These are phyloP conservation scores for Euura saliciscinereae DNA, from an alignment of 1,140 invertebrate genomes.

Conservation along the genomic window DNA sequence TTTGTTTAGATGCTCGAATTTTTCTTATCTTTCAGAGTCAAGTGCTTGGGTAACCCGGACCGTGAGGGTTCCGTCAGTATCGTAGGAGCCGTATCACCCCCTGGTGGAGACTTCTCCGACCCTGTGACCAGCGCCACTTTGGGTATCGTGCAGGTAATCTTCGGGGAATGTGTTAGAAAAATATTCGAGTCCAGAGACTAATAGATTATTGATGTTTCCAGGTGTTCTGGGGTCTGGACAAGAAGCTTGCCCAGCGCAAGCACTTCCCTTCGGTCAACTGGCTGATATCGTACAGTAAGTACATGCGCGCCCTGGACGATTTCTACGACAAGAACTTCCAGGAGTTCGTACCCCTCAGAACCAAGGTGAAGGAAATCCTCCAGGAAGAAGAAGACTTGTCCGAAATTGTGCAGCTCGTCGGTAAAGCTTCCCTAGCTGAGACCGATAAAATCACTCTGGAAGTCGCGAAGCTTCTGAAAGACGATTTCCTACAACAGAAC, in stretches of 20 bases:
- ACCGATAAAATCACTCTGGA: slow-evolving; percentile 99
- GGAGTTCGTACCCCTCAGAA: slow-evolving; percentile 96
- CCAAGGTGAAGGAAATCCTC: slow-evolving; percentile 95
- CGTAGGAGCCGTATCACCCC: slow-evolving; percentile 98
- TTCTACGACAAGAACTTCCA: slow-evolving; percentile 99
- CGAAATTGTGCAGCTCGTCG: slow-evolving; percentile 99
- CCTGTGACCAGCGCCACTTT: slow-evolving; percentile 99
- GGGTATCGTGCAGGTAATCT: slow-evolving; percentile 89
- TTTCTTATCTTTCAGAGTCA: slow-evolving; percentile 68
- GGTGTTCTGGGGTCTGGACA: slow-evolving; percentile 99
- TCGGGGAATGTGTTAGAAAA: neutral
- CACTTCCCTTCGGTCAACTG: slow-evolving; percentile 99
- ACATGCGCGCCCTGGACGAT: slow-evolving; percentile 96
- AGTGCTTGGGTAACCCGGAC: slow-evolving; percentile 97
- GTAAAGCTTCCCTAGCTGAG: slow-evolving; percentile 98
- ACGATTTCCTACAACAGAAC: slow-evolving; percentile 99
- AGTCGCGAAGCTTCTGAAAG: slow-evolving; percentile 97
- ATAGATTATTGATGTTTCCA: slow-evolving; percentile 24
- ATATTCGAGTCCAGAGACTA: neutral
- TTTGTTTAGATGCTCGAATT: slow-evolving; percentile 3
- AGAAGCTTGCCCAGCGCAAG: slow-evolving; percentile 98
- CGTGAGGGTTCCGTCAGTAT: slow-evolving; percentile 98
- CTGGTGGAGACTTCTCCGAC: slow-evolving; percentile 99
- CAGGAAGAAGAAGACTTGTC: slow-evolving; percentile 99
- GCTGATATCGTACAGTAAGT: slow-evolving; percentile 99